A percentile compares a stretch with the other conserved stretches of the same genome.
Evolutionary conservation across 2,113 vertebrate species (phyloP).

Genomic region (Atrichornis clamosus): DNA sequence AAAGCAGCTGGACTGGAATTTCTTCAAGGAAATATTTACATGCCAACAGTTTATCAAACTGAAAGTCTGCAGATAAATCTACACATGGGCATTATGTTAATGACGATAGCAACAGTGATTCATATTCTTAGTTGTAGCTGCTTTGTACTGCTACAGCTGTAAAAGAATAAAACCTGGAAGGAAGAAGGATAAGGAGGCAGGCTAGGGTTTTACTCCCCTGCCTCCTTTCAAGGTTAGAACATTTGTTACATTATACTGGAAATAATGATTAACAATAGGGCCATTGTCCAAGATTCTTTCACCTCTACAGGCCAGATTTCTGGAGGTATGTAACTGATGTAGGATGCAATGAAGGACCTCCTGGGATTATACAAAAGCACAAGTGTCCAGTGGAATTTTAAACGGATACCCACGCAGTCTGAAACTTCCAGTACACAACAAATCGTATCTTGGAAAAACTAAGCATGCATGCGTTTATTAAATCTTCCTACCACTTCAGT

Average conservation of each 20-base stretch:
- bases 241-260: not conserved
- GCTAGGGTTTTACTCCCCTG: conserved; percentile 17
- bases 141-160: conserved; percentile 65
- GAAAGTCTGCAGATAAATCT: conserved; percentile 79
- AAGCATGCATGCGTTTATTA: not conserved
- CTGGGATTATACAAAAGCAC: not conserved
- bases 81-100: conserved; percentile 72
- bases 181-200: conserved; percentile 47
- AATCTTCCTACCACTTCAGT: not conserved
- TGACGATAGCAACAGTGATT: conserved; percentile 66
- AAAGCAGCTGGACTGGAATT: conserved; percentile 82
- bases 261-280: conserved; percentile 30
- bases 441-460: not conserved
- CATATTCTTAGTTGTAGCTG: conserved; percentile 51
- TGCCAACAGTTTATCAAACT: conserved; percentile 80
- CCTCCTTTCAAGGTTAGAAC: conserved; percentile 31
- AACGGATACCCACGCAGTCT: not conserved
- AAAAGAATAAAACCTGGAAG: conserved; percentile 69
- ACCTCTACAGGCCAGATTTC: not conserved
- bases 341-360: not conserved
- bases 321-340: not conserved
- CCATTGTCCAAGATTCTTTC: conserved; percentile 26
- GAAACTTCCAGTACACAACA: not conserved
- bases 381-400: not conserved
- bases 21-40: conserved; percentile 82